Evolutionary conservation across 2,113 vertebrate species (phyloP), one percentile per base, ranked within the genome.

Genomic region (Hippoglossus stenolepis): DNA sequence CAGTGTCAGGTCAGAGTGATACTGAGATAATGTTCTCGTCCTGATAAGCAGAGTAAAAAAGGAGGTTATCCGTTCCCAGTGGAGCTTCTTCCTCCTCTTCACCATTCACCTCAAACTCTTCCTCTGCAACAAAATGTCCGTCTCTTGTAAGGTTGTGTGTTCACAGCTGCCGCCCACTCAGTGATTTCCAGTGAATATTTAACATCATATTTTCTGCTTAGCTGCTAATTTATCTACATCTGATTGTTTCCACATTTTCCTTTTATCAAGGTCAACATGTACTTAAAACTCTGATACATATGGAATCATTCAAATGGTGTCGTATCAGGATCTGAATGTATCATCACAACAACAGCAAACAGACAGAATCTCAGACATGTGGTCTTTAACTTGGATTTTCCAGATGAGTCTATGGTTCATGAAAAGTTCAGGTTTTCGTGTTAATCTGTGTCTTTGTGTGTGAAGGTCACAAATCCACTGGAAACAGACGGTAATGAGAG

Each of bases 21-120:
- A n/a, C 24, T 60, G 62, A 15, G 67, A 73, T 40, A 38, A 31
- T 2, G 13, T 66, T 70, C 35, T 40, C 17, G 53, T 63, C 51
- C 73, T 47, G 65, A 65, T 81, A 70, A 62, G 47, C 17, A 51
- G 47, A 20, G 47, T 51, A 51, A 51, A 51, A 40, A 76, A 75
- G 47, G 63, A 80, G 87, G 87, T 86, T 78, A 83, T 86, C 73
- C 75, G 49, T 24, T 85, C 85, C 81, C 79, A 9, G 73, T 18
- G 77, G 85, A 35, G 43, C 28, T 21, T 38, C 21, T n/a, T 64
- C 40, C 28, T 71, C 35, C 70, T 62, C 59, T 28, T 82, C 58
- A 10, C 24, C 61, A 21, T 51, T 51, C 47, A 51, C 17, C 47
- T 51, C 47, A 51, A 51, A 18, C 47, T 49, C 47, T 49, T 18